These are phyloP conservation scores for Bombus ignitus DNA, from an alignment of 1,140 invertebrate genomes.

Conservation along the genomic window DNA sequence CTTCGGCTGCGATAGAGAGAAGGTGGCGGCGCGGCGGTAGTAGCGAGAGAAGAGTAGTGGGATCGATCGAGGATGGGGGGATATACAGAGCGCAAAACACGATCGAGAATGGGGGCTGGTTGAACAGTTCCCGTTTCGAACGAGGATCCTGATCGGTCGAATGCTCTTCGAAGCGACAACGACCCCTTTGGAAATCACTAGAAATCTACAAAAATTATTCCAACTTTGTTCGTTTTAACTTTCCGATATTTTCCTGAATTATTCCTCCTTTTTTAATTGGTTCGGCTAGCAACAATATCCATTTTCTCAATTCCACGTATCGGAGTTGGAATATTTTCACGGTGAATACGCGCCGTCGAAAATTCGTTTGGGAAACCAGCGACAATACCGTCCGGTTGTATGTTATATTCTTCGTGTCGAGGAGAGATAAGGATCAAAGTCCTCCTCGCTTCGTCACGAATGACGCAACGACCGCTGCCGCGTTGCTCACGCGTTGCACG, in stretches of 20 bases:
- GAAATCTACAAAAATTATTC: background rate
- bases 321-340: fast-evolving
- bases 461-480: slow-evolving; percentile 58
- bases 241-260: too few relatives aligned
- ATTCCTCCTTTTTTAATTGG: too few relatives aligned
- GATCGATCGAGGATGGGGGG: slow-evolving; percentile 58
- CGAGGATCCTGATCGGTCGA: slow-evolving; percentile 48
- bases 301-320: background rate
- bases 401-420: background rate
- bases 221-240: background rate
- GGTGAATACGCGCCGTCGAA: background rate
- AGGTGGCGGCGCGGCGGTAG: slow-evolving; percentile 8
- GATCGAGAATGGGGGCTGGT: slow-evolving; percentile 2
- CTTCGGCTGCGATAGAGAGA: slow-evolving; percentile 70
- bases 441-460: slow-evolving; percentile 43
- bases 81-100: slow-evolving; percentile 13
- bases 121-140: slow-evolving; percentile 46
- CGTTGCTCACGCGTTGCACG: slow-evolving; percentile 63
- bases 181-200: background rate
- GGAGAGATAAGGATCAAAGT: slow-evolving; percentile 37
- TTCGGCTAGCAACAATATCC: background rate
- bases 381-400: background rate
- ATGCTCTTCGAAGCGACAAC: background rate
- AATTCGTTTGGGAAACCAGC: slow-evolving; percentile 20
- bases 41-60: slow-evolving; percentile 38